Evolutionary conservation across 1,140 invertebrate species (phyloP).

Genomic region (Portunus trituberculatus): DNA sequence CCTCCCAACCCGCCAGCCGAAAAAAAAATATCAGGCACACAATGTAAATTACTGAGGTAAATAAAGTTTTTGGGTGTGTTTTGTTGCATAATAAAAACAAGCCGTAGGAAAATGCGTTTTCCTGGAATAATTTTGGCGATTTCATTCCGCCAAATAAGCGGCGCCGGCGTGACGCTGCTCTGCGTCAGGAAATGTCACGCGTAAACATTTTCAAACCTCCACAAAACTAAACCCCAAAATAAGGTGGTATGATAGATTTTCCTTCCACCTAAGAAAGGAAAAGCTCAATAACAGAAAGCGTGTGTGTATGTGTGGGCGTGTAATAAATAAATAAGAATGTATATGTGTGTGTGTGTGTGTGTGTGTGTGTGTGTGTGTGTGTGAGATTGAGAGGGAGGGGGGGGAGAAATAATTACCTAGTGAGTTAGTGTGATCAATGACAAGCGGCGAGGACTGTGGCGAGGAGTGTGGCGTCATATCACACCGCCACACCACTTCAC

Average conservation of each 20-base stretch:
- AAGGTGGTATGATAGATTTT: too few relatives aligned
- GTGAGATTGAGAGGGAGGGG: neutral
- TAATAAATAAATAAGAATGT: too few relatives aligned
- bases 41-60: slow-evolving; percentile 23
- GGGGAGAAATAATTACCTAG: neutral
- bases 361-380: too few relatives aligned
- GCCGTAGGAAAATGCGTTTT: neutral
- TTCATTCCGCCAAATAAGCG: slow-evolving; percentile 2
- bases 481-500: neutral
- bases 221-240: too few relatives aligned
- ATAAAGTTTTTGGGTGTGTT: slow-evolving; percentile 14
- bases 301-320: too few relatives aligned
- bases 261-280: too few relatives aligned
- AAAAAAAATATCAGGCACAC: neutral
- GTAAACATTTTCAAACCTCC: too few relatives aligned
- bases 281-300: too few relatives aligned
- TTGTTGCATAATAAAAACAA: slow-evolving; percentile 11
- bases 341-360: too few relatives aligned
- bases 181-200: neutral
- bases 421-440: neutral
- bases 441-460: neutral
- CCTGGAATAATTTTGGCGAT: neutral
- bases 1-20: neutral
- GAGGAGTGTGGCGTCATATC: neutral
- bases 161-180: neutral